Evolutionary conservation across 2,888 invertebrate genomes (phyloP), one percentile per base, ranked within the genome.

Genomic region (Drosophila affinis): DNA sequence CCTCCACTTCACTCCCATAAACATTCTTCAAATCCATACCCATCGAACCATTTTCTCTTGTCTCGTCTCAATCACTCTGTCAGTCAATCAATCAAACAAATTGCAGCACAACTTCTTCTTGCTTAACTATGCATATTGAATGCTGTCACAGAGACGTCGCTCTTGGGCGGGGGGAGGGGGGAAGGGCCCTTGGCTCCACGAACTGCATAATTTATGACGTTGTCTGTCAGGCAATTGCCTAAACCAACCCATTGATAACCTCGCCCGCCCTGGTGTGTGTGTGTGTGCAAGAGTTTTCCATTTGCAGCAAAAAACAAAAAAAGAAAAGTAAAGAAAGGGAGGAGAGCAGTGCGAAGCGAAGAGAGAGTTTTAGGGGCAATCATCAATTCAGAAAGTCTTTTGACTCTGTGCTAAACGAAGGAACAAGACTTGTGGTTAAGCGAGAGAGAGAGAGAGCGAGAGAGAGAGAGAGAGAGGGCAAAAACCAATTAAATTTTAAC

Each of bases 11-110:
- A 56, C 48, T 52, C 45, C 12, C 54, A 14, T n/a, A 21, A 39
- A 14, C 7, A 4, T 14, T 39, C 6, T 14, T 6, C 39, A 29
- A 29, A 29, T 29, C 39, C 39, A 21, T 24, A 12, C 21, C 27
- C 29, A 29, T 29, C 29, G 29, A 29, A 29, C 7, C 9, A 9
- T 29, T 29, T 39, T 39, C 39, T 3, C 39, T 39, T 39, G 17
- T 46, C 59, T 75, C 55, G 53, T 32, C 67, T 82, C 83, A 79
- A 80, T 83, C 83, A 73, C 55, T 62, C 68, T 72, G 74, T 74
- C 77, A 86, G 77, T 84, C 81, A 81, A 79, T 83, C 83, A 87
- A 84, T 87, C 87, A 81, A 76, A 63, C 69, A 78, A 82, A 84
- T 78, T 81, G 81, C 73, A 72, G 72, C 87, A 87, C 39, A 39